Conservation (phyloP, 1,140 invertebrate genomes). For the Hyles vespertilio region DNA sequence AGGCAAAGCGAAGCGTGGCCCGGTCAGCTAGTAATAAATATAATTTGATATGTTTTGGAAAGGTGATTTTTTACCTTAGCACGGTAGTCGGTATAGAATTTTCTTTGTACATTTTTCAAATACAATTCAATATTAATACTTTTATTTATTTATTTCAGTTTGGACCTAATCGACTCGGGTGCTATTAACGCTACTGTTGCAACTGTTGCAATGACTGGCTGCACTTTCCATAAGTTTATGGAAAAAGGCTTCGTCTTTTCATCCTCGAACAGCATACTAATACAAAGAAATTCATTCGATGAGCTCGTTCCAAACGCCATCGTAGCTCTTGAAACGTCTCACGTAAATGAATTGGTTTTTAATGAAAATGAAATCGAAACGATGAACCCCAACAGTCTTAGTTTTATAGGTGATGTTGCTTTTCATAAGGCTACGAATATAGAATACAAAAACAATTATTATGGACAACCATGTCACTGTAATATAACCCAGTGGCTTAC, state of each 20-base stretch:
- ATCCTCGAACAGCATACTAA: slow-evolving; percentile 79
- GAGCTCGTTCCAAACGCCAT: slow-evolving; percentile 77
- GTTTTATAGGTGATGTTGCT: slow-evolving; percentile 76
- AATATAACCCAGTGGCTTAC: slow-evolving; percentile 77
- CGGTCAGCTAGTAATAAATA: too few relatives aligned
- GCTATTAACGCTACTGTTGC: slow-evolving; percentile 80
- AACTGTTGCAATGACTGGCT: slow-evolving; percentile 77
- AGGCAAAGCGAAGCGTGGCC: too few relatives aligned
- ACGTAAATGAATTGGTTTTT: slow-evolving; percentile 77
- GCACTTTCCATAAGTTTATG: slow-evolving; percentile 77
- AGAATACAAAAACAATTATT: slow-evolving; percentile 79
- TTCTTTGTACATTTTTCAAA: too few relatives aligned
- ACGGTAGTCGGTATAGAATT: too few relatives aligned
- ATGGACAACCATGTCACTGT: slow-evolving; percentile 79
- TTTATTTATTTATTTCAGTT: slow-evolving; percentile 71
- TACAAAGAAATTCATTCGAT: slow-evolving; percentile 80
- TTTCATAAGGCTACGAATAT: slow-evolving; percentile 58
- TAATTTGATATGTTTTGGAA: too few relatives aligned
- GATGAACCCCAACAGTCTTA: slow-evolving; percentile 71
- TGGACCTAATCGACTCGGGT: slow-evolving; percentile 77
- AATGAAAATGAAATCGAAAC: slow-evolving; percentile 78
- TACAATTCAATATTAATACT: background rate
- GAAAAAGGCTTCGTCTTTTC: slow-evolving; percentile 76
- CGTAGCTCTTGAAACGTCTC: slow-evolving; percentile 44
- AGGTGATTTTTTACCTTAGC: too few relatives aligned